Evolutionary conservation across 2,797 vertebrate species (phyloP).

Genomic region (Anisognathus igniventris): DNA sequence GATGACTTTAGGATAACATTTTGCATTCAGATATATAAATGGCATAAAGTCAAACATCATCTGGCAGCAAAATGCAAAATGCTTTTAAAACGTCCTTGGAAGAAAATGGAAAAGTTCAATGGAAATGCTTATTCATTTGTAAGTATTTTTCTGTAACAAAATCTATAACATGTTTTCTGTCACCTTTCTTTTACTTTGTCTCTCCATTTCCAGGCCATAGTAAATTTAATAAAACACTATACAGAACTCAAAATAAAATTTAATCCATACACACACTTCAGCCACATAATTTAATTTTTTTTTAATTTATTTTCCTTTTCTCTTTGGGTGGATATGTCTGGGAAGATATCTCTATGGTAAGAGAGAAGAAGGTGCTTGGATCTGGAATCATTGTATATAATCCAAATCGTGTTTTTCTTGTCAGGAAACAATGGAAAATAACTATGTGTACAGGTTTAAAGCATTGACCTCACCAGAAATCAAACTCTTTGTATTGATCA

Average conservation of each 20-base stretch:
- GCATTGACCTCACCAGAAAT: background rate
- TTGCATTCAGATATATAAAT: conserved; percentile 73
- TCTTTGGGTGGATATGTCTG: background rate
- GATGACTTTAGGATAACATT: conserved; percentile 73
- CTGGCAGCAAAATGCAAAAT: conserved; percentile 64
- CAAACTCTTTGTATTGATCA: background rate
- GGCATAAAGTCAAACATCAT: conserved; percentile 71
- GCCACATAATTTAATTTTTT: background rate
- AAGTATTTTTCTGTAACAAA: conserved; percentile 1
- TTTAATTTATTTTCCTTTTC: background rate
- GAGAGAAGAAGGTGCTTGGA: background rate
- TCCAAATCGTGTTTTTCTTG: background rate
- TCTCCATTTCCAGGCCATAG: background rate
- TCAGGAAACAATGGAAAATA: background rate
- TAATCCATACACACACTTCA: background rate
- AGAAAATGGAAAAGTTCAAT: conserved; percentile 50
- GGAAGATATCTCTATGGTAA: background rate
- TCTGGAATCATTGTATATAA: background rate
- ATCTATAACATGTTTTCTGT: background rate
- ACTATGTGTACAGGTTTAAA: background rate
- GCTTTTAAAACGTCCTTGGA: conserved; percentile 53
- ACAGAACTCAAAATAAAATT: background rate
- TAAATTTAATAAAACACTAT: background rate
- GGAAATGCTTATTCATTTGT: conserved; percentile 28
- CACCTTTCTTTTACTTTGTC: background rate